These are phyloP conservation scores for Diglossa brunneiventris DNA, from an alignment of 2,113 vertebrate species.

Conservation along the genomic window DNA sequence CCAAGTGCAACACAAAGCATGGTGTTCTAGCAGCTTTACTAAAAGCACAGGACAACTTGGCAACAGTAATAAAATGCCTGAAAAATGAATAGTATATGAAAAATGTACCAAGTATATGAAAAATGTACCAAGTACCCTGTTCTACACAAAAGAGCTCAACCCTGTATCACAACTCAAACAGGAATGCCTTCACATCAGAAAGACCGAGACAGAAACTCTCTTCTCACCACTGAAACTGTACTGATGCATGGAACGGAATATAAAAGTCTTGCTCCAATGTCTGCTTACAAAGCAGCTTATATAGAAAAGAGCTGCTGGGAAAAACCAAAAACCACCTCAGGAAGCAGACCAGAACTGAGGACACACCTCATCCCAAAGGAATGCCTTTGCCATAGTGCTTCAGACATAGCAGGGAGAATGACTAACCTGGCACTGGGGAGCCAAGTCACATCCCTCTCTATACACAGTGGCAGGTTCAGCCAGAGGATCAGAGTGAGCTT, in stretches of 20 bases:
- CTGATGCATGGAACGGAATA: accelerated
- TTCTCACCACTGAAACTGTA: not conserved
- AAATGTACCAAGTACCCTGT: not conserved
- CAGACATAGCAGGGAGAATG: not conserved
- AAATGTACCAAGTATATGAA: not conserved
- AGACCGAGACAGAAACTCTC: not conserved
- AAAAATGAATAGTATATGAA: not conserved
- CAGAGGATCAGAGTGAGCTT: not conserved
- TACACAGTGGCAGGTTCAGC: not conserved
- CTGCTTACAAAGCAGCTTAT: not conserved
- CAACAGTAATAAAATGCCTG: not conserved
- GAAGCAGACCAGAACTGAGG: not conserved
- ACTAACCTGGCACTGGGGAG: not conserved
- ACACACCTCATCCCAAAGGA: not conserved
- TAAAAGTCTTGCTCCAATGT: not conserved
- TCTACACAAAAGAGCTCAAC: not conserved
- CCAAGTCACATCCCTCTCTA: not conserved
- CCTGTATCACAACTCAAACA: not conserved
- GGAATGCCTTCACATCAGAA: not conserved
- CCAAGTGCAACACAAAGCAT: not conserved
- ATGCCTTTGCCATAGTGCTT: not conserved
- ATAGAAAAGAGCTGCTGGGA: not conserved
- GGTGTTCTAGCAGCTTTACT: not conserved
- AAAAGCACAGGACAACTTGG: not conserved
- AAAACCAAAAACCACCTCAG: not conserved